Base-by-base conservation (phyloP, 2,888 invertebrate species). In the Xanthia togata region DNA sequence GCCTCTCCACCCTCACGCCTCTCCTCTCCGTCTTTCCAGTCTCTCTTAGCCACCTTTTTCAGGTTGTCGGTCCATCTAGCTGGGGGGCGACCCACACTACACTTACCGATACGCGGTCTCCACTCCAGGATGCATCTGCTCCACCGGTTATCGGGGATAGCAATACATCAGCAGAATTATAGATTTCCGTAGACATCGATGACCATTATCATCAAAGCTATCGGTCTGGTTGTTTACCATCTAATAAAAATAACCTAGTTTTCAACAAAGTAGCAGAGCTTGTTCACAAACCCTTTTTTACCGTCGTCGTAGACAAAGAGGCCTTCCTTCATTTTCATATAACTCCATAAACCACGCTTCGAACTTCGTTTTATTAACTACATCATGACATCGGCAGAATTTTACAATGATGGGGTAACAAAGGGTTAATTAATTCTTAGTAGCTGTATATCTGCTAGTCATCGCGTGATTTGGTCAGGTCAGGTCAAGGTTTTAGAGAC, bases 351-450 rank as follows among this genome's bases (percentile, higher is more conserved):
- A 83, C 78, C 78, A 83, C 78, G 83, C 65, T 83, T 69, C 31
- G 47, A 82, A 74, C 64, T 78, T 72, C 83, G 71, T 71, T 83
- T 82, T 83, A 86, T 83, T 83, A 83, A 78, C 86, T 72, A 83
- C 71, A 72, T 72, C 83, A 69, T 83, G 83, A 83, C 83, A 72
- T 83, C 64, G 62, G 69, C 83, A 83, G 17, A 82, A 86, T 83
- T 83, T 78, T 59, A 83, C 83, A 88, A 86, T 77, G 78, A 77
- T 78, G 78, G n/a, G 47, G 76, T 86, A 75, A 86, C 73, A 86
- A 86, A 76, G 83, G 57, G 62, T 76, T 86, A 86, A 88, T 86
- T 86, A 88, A 78, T 86, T 86, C 74, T 80, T 83, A 88, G 88
- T 80, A 73, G 70, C 31, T 71, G 35, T 65, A 62, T 75, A 80